Base-by-base conservation (phyloP, 2,797 vertebrate genomes). In the Lagorchestes hirsutus region DNA sequence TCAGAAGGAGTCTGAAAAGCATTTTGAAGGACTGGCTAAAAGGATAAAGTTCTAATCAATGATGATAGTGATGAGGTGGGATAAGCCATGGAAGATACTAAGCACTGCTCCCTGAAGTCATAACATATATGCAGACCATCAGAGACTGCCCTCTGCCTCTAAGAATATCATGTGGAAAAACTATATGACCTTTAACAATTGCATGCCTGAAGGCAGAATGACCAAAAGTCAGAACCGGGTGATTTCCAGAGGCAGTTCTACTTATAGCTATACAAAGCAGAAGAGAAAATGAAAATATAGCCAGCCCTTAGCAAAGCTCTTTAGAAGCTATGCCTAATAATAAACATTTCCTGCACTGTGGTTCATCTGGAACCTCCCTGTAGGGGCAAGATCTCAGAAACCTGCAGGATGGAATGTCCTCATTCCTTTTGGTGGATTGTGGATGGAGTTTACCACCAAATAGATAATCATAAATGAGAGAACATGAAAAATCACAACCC, bases 391-490 rank as follows among this genome's bases (percentile, higher is more conserved):
- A 55, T 29, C 50, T 54, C 54, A 91, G 50, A 55, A 13, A 54
- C 13, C 54, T n/a, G 46, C 28, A 46, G 54, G 54, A 34, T 34
- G 6, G 52, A 31, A 54, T 91, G 24, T 91, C 54, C 46, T 55
- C 74, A 56, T 55, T 91, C 90, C 31, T 91, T 54, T 57, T 24
- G 40, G 90, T 0, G 1, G 55, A 58, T 90, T 12, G 4, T 34
- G 31, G n/a, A 91, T 54, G 50, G 67, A 94, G 95, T 94, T 91
- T 87, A 74, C 96, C 82, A 92, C 55, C 40, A 92, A 95, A 96
- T 59, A 93, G 58, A 74, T 95, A 90, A 94, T 87, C 96, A 67
- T 90, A 97, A 95, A 96, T 96, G 91, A 97, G 87, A 96, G 91
- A 96, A 94, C 2, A 28, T 97, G 96, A 92, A 93, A 95, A 96